These are phyloP conservation scores for Trialeurodes vaporariorum DNA, from an alignment of 1,140 invertebrate genomes.

Conservation along the genomic window DNA sequence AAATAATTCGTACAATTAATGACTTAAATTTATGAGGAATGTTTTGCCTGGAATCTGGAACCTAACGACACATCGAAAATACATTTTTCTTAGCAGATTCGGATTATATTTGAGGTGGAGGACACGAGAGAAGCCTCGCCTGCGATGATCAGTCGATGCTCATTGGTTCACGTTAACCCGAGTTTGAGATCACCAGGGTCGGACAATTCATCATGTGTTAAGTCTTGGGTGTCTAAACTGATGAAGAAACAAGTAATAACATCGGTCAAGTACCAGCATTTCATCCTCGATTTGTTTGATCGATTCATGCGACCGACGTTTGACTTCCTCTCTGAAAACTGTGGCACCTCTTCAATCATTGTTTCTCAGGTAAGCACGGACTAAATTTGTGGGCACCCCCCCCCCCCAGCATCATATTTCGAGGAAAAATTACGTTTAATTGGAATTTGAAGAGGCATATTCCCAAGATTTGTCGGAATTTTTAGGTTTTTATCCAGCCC, in stretches of 20 bases:
- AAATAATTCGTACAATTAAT: background rate
- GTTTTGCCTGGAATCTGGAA: no score
- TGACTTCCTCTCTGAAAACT: slow-evolving; percentile 49
- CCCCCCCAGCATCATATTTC: no score
- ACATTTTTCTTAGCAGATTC: slow-evolving; percentile 41
- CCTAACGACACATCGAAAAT: no score
- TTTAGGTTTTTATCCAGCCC: no score
- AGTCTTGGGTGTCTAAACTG: slow-evolving; percentile 58
- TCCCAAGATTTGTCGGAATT: no score
- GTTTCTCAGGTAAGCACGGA: slow-evolving; percentile 48
- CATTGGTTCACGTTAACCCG: slow-evolving; percentile 76
- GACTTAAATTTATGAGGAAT: background rate
- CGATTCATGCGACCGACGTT: slow-evolving; percentile 50
- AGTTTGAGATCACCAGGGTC: slow-evolving; percentile 54
- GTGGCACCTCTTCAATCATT: slow-evolving; percentile 34
- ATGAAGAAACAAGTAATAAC: slow-evolving; percentile 41
- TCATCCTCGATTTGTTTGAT: slow-evolving; percentile 47
- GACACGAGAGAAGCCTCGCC: slow-evolving; percentile 77
- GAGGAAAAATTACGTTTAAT: no score
- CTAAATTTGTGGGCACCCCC: no score
- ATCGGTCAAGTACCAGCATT: slow-evolving; percentile 40
- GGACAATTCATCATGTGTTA: slow-evolving; percentile 66
- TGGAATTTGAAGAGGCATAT: no score
- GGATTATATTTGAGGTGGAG: slow-evolving; percentile 82
- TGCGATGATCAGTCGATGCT: slow-evolving; percentile 63